Conservation (phyloP, 2,113 vertebrate genomes). For the Gambusia holbrooki region DNA sequence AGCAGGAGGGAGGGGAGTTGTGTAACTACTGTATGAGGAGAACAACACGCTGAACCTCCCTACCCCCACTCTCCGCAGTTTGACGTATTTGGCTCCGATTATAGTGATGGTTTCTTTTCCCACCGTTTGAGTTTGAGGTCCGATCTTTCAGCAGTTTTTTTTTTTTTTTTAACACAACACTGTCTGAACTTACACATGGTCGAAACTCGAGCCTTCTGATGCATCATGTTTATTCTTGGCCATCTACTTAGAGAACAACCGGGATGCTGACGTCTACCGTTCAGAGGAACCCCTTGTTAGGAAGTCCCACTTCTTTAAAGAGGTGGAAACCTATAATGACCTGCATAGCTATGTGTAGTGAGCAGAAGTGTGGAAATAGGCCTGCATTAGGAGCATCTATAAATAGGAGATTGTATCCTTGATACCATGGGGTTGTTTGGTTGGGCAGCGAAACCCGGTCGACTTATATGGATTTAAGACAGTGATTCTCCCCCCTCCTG, state of each 20-base stretch:
- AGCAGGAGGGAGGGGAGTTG: conserved; percentile 30
- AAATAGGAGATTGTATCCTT: conserved; percentile 90
- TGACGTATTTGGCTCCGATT: conserved; percentile 24
- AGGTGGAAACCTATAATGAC: conserved; percentile 85
- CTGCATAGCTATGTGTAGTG: conserved; percentile 87
- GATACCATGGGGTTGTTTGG: conserved; percentile 86
- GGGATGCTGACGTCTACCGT: conserved; percentile 29
- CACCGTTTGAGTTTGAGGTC: background rate
- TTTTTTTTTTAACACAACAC: background rate
- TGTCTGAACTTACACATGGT: background rate
- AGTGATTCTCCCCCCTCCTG: conserved; percentile 20
- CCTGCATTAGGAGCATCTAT: conserved; percentile 81
- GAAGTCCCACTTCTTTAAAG: conserved; percentile 76
- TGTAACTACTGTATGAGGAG: conserved; percentile 59
- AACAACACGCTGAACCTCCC: conserved; percentile 44
- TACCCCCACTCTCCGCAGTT: conserved; percentile 16
- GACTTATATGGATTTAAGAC: conserved; percentile 89
- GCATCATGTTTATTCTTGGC: conserved; percentile 18
- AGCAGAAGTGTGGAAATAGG: conserved; percentile 85
- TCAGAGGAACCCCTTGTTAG: conserved; percentile 86
- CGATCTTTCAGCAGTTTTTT: background rate
- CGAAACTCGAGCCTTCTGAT: conserved; percentile 16
- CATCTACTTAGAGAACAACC: conserved; percentile 13
- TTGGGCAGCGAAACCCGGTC: conserved; percentile 81
- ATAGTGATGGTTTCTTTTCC: conserved; percentile 14